phyloP scores from a whole-genome alignment of 2,113 vertebrate genomes.

The Ptyas mucosa region DNA sequence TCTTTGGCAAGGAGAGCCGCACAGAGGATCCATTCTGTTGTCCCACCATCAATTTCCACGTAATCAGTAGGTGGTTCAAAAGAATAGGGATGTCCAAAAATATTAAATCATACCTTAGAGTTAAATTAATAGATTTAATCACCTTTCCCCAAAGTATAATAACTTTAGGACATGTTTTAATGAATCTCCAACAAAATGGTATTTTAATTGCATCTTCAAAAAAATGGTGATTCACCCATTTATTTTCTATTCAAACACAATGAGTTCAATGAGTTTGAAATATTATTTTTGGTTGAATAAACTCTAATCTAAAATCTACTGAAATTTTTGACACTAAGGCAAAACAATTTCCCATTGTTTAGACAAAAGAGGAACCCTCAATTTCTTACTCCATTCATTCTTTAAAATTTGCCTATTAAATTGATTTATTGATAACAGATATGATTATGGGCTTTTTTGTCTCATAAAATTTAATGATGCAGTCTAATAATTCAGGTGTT shows the following conservation, averaged over 20 bases:
- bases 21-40: not conserved
- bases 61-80: not conserved
- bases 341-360: not conserved
- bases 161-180: not conserved
- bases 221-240: not conserved
- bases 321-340: not conserved
- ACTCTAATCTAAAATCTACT: not conserved
- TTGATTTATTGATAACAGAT: not conserved
- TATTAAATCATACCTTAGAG: not conserved
- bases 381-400: not conserved
- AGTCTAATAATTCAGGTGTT: not conserved
- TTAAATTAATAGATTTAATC: not conserved
- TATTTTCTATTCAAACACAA: not conserved
- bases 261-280: not conserved
- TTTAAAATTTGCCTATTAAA: not conserved
- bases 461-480: not conserved
- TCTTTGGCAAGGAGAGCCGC: not conserved
- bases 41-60: not conserved
- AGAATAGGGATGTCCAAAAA: not conserved
- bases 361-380: not conserved
- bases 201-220: not conserved
- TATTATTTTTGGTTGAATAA: not conserved
- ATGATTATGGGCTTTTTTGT: not conserved
- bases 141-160: not conserved
- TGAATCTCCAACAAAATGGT: not conserved